Evolutionary conservation across 2,888 invertebrate species (phyloP).

Genomic region (Pollenia labialis): DNA sequence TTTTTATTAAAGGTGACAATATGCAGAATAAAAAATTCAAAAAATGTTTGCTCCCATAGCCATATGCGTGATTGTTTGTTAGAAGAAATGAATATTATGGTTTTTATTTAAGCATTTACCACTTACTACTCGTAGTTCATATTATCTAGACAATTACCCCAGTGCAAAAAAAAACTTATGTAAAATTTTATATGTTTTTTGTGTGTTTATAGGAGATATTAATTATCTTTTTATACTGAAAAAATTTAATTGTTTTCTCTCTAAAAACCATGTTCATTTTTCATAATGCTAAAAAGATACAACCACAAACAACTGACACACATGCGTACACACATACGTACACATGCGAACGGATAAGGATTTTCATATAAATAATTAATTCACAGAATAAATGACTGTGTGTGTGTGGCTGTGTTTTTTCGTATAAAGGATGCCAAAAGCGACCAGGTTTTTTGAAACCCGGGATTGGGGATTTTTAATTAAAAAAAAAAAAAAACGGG

Average conservation of each 20-base stretch:
- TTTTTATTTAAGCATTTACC: too few species aligned
- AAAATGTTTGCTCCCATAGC: neutral
- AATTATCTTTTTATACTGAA: neutral
- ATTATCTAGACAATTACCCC: neutral
- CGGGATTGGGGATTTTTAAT: too few species aligned
- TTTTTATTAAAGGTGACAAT: too few species aligned
- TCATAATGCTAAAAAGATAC: constrained; percentile 42
- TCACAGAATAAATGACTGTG: neutral
- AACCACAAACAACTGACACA: constrained; percentile 43
- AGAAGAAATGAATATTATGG: too few species aligned
- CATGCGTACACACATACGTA: neutral
- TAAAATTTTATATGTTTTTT: too few species aligned
- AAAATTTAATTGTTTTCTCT: constrained; percentile 22
- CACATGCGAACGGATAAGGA: neutral
- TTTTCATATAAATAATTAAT: constrained; percentile 11
- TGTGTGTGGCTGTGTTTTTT: neutral
- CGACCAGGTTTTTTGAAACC: too few species aligned
- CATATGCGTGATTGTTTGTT: neutral
- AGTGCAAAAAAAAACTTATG: too few species aligned
- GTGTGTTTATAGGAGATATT: too few species aligned
- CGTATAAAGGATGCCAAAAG: neutral
- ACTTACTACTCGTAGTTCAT: neutral
- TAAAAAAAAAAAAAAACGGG: too few species aligned
- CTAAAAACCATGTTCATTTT: constrained; percentile 44
- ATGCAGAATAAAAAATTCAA: neutral